phyloP scores from a whole-genome alignment of 2,797 vertebrate species.

The Diplodus sargus region DNA sequence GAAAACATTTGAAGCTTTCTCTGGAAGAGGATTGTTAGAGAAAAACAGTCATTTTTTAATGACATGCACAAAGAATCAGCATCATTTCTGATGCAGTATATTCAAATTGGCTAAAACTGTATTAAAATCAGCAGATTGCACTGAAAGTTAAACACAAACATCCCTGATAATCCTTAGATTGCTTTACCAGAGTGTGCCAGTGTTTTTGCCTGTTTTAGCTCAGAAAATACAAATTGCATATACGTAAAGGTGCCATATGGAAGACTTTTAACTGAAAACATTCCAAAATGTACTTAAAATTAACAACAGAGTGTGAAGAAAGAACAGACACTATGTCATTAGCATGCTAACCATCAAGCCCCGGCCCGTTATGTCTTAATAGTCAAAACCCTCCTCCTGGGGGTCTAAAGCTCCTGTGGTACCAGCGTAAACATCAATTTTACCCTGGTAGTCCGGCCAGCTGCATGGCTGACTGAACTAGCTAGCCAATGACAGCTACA shows the following conservation, averaged over 20 bases:
- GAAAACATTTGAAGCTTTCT: slow-evolving; percentile 25
- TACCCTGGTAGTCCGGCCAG: no score
- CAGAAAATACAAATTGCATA: slow-evolving; percentile 23
- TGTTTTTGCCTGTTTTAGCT: slow-evolving; percentile 60
- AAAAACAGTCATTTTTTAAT: slow-evolving; percentile 14
- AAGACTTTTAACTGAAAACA: no score
- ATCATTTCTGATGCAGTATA: not conserved
- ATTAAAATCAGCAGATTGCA: not conserved
- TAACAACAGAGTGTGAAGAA: no score
- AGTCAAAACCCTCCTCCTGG: no score
- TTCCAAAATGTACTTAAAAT: no score
- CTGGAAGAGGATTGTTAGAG: slow-evolving; percentile 40
- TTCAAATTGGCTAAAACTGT: not conserved
- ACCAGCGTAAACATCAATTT: no score
- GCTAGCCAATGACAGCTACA: no score
- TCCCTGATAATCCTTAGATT: not conserved
- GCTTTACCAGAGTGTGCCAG: slow-evolving; percentile 13
- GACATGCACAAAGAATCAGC: slow-evolving; percentile 4
- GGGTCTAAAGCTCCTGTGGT: no score
- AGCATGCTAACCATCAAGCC: no score
- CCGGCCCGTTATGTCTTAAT: no score
- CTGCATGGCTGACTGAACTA: no score
- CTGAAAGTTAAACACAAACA: not conserved
- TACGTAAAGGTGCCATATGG: not conserved
- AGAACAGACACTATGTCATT: no score